phyloP scores from a whole-genome alignment of 2,888 invertebrate genomes.

The Habrosyne pyritoides region DNA sequence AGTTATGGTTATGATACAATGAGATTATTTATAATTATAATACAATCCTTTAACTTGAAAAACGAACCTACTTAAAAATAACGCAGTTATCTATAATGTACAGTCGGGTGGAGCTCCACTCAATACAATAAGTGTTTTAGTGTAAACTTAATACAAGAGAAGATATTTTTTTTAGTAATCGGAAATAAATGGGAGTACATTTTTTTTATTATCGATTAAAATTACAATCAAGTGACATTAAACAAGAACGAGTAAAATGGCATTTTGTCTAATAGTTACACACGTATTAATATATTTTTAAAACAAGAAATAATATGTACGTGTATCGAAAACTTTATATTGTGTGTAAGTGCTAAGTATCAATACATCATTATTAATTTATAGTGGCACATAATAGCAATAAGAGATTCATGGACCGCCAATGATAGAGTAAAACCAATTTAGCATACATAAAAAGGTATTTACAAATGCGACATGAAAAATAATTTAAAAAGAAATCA shows the following conservation, averaged over 20 bases:
- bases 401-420: background rate
- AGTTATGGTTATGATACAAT: constrained; percentile 42
- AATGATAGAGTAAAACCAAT: background rate
- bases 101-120: background rate
- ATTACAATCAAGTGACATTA: no score
- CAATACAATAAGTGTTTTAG: no score
- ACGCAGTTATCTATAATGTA: constrained; percentile 23
- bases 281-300: no score
- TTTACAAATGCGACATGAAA: background rate
- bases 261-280: no score
- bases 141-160: no score
- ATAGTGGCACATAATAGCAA: background rate
- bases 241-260: no score
- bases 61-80: constrained; percentile 12
- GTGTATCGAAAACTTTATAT: background rate
- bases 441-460: background rate
- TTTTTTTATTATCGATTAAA: no score
- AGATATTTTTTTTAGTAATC: no score
- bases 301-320: no score
- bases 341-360: background rate
- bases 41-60: constrained; percentile 23
- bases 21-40: constrained; percentile 34
- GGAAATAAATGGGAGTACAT: no score
- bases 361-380: background rate
- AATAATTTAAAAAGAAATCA: background rate